Conservation (phyloP, 2,888 invertebrate genomes). For the Baccha elongata region DNA sequence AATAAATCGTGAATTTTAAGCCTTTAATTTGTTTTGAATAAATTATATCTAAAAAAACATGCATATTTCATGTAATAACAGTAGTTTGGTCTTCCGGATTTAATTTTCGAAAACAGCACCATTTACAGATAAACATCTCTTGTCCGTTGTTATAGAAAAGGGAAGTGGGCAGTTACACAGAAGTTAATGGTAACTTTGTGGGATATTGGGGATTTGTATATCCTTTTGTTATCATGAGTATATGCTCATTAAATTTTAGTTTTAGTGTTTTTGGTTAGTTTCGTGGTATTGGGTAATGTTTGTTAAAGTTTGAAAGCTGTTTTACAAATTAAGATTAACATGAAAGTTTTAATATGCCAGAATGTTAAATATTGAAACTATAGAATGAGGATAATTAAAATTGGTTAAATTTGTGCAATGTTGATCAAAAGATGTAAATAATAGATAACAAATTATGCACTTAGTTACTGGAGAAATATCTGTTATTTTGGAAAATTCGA, state of each 20-base stretch:
- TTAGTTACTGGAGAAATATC: too few species aligned
- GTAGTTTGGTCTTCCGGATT: conserved; percentile 32
- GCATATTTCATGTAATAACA: conserved; percentile 28
- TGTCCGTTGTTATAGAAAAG: neutral
- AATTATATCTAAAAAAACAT: conserved; percentile 14
- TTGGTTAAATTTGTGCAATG: too few species aligned
- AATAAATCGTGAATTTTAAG: too few species aligned
- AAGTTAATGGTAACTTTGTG: conserved; percentile 17
- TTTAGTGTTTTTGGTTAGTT: neutral
- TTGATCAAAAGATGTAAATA: too few species aligned
- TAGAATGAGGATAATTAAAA: too few species aligned
- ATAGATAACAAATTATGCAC: too few species aligned
- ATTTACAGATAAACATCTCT: conserved; percentile 30
- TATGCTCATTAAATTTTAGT: conserved; percentile 4
- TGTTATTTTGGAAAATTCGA: too few species aligned
- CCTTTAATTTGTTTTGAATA: conserved; percentile 15
- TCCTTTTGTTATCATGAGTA: neutral
- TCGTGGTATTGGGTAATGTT: too few species aligned
- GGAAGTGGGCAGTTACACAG: conserved; percentile 1
- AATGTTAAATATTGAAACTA: too few species aligned
- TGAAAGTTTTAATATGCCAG: too few species aligned
- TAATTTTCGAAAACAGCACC: conserved; percentile 38
- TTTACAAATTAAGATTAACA: neutral
- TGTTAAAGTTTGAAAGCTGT: neutral
- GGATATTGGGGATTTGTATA: neutral